Evolutionary conservation across 1,140 invertebrate species (phyloP).

Genomic region (Hyles euphorbiae): DNA sequence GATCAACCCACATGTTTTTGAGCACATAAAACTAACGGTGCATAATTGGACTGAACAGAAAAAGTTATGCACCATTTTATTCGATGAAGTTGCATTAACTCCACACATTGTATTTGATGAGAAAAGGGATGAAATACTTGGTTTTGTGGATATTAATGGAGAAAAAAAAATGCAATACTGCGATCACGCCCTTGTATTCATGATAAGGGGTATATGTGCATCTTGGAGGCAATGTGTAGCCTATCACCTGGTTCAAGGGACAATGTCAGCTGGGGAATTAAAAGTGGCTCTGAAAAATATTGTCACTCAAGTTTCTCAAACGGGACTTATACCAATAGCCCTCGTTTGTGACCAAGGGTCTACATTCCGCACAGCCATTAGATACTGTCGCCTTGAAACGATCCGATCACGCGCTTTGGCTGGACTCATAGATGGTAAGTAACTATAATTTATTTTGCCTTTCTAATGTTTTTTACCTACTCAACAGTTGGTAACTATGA

Average conservation of each 20-base stretch:
- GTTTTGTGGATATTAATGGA: slow-evolving; percentile 13
- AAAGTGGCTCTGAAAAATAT: slow-evolving; percentile 17
- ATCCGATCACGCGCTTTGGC: slow-evolving; percentile 3
- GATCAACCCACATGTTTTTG: slow-evolving; percentile 3
- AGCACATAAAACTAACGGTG: background rate
- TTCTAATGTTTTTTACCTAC: too few relatives aligned
- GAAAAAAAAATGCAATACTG: slow-evolving; percentile 14
- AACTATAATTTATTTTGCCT: background rate
- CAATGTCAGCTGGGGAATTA: slow-evolving; percentile 12
- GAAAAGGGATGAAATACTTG: slow-evolving; percentile 10
- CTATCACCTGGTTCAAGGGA: slow-evolving; percentile 20
- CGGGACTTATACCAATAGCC: slow-evolving; percentile 13
- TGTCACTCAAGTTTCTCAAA: slow-evolving; percentile 9
- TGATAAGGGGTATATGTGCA: slow-evolving; percentile 15
- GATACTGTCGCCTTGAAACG: slow-evolving; percentile 12
- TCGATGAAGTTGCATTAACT: slow-evolving; percentile 16
- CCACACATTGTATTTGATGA: slow-evolving; percentile 11
- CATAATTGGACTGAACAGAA: slow-evolving; percentile 9
- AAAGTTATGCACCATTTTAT: slow-evolving; percentile 13
- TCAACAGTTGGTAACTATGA: too few relatives aligned
- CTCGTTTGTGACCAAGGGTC: slow-evolving; percentile 19
- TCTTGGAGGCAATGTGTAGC: slow-evolving; percentile 14
- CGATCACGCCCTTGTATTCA: slow-evolving; percentile 2
- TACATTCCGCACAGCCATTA: slow-evolving; percentile 17
- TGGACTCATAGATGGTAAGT: slow-evolving; percentile 7